Base-by-base conservation (phyloP, 2,888 invertebrate species). In the Clitarchus hookeri region DNA sequence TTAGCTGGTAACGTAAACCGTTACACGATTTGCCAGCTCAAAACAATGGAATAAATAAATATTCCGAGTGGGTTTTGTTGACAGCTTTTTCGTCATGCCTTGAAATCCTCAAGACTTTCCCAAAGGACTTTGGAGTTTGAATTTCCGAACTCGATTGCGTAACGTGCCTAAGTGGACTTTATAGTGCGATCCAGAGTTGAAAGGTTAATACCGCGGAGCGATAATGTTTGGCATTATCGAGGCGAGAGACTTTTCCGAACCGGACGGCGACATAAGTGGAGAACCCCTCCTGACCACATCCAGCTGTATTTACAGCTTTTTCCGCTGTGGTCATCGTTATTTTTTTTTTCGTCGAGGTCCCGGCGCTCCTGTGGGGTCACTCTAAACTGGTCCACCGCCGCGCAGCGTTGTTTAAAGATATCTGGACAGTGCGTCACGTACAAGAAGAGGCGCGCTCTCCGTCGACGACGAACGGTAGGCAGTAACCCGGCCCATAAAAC, bases 161-260 rank as follows among this genome's bases (percentile, higher is more conserved):
- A 65, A 65, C 65, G 65, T n/a, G 65, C 65, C 65, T 65, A 65
- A 65, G 65, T 16, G 65, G 65, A n/a, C 65, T 8, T 65, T 19
- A 65, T 65, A 19, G 6, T n/a, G 65, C 8, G 65, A 65, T 65
- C 8, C 65, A 19, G 65, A 65, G 65, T 65, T 65, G 19, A 65
- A 65, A 23, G 65, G 65, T 65, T 65, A 65, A 65, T 65, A 65
- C 65, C 3, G 16, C 65, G n/a, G n/a, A 65, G 65, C 65, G 16
- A n/a, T 65, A n/a, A 65, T 65, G 65, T 65, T 65, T 65, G 65
- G 65, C 65, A 65, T 65, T 65, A 65, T 65, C 65, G 65, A 65
- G 65, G 65, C 23, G n/a, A n/a, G 65, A 19, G 6, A 19, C 65
- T 65, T 65, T 65, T n/a, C 65, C 65, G 65, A 23, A 23, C 8